Evolutionary conservation across 2,888 invertebrate genomes (phyloP).

Genomic region (Drosophila sordidula): DNA sequence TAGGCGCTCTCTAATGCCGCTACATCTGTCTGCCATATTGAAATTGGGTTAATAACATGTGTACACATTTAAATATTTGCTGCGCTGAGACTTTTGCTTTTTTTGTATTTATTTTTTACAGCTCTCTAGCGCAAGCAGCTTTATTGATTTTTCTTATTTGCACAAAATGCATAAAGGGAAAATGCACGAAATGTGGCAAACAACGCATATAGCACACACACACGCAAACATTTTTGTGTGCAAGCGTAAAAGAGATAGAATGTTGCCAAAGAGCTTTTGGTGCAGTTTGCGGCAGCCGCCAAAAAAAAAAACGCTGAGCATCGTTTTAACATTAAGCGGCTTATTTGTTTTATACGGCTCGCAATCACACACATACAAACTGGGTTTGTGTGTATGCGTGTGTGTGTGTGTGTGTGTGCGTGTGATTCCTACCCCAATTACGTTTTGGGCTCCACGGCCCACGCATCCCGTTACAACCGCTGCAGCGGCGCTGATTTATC

Average conservation of each 20-base stretch:
- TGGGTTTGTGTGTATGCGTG: constrained; percentile 2
- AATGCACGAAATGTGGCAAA: constrained; percentile 52
- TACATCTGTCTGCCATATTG: constrained; percentile 58
- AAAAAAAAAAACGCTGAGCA: constrained; percentile 43
- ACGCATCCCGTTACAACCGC: constrained; percentile 64
- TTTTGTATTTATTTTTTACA: constrained; percentile 30
- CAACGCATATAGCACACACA: constrained; percentile 25
- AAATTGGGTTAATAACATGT: constrained; percentile 73
- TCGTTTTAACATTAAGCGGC: constrained; percentile 58
- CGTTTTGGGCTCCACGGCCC: constrained; percentile 58
- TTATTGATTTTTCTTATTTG: constrained; percentile 78
- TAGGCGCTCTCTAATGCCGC: constrained; percentile 21
- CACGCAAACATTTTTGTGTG: constrained; percentile 1
- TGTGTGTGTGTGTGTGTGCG: constrained; percentile 20
- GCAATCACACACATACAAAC: constrained; percentile 12
- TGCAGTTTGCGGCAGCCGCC: constrained; percentile 39
- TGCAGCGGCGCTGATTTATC: constrained; percentile 77
- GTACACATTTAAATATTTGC: constrained; percentile 51
- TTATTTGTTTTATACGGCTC: constrained; percentile 69
- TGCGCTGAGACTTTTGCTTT: constrained; percentile 59
- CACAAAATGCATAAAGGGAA: constrained; percentile 45
- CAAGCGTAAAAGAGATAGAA: constrained; percentile 5
- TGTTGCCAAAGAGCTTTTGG: constrained; percentile 1
- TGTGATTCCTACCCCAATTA: constrained; percentile 73
- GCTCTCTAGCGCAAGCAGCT: constrained; percentile 32